Evolutionary conservation across 2,113 vertebrate species (phyloP).

Genomic region (Podarcis muralis): DNA sequence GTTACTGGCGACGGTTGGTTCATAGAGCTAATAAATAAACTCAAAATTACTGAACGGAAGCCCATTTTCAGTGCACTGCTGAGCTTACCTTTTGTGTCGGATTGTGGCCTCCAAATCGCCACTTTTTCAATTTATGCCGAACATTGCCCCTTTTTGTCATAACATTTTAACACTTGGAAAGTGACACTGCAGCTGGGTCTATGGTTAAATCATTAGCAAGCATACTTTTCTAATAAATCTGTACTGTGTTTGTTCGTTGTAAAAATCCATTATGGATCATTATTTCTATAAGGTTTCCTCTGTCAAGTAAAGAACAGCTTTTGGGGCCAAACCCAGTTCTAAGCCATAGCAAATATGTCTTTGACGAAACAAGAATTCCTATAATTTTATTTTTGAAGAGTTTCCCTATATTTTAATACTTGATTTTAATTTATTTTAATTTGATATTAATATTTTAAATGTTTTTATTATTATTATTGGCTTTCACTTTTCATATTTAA

Average conservation of each 20-base stretch:
- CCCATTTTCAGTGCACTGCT: neutral
- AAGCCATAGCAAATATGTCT: no score
- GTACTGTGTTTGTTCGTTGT: neutral
- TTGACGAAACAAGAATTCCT: neutral
- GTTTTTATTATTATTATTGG: neutral
- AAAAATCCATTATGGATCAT: no score
- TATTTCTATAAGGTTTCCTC: neutral
- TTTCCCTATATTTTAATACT: neutral
- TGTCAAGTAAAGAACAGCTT: neutral
- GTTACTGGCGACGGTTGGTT: no score
- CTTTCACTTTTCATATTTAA: neutral
- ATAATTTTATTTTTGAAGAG: neutral
- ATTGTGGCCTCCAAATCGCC: neutral
- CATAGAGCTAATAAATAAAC: no score
- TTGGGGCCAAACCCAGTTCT: neutral
- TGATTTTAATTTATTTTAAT: neutral
- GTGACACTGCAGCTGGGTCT: neutral
- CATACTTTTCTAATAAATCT: neutral
- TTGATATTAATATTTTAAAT: neutral
- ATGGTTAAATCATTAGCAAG: neutral
- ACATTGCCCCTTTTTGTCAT: neutral
- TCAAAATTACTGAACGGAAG: neutral
- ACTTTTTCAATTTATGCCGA: neutral
- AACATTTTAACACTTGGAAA: neutral
- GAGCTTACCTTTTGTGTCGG: neutral